Percentiles rank a stretch among this genome's conserved stretches.
phyloP scores from a whole-genome alignment of 2,888 invertebrate genomes.

The Ophioninae sp. region DNA sequence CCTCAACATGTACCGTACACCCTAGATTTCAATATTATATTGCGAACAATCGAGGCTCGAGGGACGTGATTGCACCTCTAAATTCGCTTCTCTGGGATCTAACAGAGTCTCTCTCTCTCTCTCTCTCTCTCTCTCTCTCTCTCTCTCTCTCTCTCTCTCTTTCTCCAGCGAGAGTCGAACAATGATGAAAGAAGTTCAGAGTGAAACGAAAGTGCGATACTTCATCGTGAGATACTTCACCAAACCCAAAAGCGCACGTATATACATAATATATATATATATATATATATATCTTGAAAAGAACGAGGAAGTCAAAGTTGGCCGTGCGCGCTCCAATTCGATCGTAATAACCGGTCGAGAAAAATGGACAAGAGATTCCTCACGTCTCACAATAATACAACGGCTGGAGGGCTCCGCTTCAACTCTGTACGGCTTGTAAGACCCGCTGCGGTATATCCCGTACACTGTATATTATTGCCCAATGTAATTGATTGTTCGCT shows the following conservation, averaged over 20 bases:
- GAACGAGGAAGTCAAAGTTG: conserved; percentile 63
- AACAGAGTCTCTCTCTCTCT: neutral
- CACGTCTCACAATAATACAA: conserved; percentile 24
- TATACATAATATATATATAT: conserved; percentile 7
- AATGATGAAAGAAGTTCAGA: conserved; percentile 59
- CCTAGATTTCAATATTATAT: conserved; percentile 46
- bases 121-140: too few species aligned
- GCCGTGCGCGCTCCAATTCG: conserved; percentile 66
- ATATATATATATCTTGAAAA: conserved; percentile 17
- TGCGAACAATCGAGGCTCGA: conserved; percentile 21
- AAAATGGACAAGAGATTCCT: conserved; percentile 63
- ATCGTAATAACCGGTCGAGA: conserved; percentile 67
- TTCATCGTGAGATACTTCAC: neutral
- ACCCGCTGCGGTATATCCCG: conserved; percentile 9
- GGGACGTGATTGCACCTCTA: conserved; percentile 48
- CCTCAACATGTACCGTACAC: conserved; percentile 41
- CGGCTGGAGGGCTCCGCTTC: conserved; percentile 13
- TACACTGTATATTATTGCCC: conserved; percentile 58
- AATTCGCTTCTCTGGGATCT: conserved; percentile 51
- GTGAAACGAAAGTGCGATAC: conserved; percentile 58
- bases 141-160: too few species aligned
- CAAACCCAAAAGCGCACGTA: too few species aligned
- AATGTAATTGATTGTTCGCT: conserved; percentile 70
- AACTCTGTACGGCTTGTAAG: conserved; percentile 25
- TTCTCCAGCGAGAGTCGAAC: conserved; percentile 34